Evolutionary conservation across 2,113 vertebrate genomes (phyloP).

Genomic region (Sinocyclocheilus anshuiensis): DNA sequence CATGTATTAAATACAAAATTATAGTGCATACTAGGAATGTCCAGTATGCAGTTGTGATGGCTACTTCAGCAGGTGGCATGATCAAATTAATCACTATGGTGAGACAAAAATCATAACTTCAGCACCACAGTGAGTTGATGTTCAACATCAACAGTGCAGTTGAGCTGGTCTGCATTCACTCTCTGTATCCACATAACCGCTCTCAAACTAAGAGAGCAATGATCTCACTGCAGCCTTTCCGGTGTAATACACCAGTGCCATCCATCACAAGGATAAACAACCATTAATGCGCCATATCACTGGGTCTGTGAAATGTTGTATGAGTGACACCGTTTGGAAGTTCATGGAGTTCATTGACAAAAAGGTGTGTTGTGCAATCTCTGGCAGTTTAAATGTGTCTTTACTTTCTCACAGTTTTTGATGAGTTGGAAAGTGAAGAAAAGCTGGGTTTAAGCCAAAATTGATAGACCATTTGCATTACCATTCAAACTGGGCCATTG

Average conservation of each 20-base stretch:
- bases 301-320: slow-evolving; percentile 43
- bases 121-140: slow-evolving; percentile 1
- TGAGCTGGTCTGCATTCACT: slow-evolving; percentile 27
- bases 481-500: neutral
- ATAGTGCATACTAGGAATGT: neutral
- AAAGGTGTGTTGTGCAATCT: slow-evolving; percentile 46
- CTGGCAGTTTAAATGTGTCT: slow-evolving; percentile 38
- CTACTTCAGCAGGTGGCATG: neutral
- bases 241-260: slow-evolving; percentile 36
- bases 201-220: slow-evolving; percentile 31
- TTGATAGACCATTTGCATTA: neutral
- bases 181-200: slow-evolving; percentile 20
- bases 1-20: neutral
- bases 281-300: slow-evolving; percentile 43
- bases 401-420: slow-evolving; percentile 23
- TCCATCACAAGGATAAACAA: slow-evolving; percentile 54
- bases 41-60: neutral
- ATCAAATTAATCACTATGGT: neutral
- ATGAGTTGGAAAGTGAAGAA: slow-evolving; percentile 6
- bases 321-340: slow-evolving; percentile 50
- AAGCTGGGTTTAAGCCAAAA: slow-evolving; percentile 29
- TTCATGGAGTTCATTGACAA: slow-evolving; percentile 25
- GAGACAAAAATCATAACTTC: neutral
- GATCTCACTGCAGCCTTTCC: slow-evolving; percentile 51
- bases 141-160: slow-evolving; percentile 1